Evolutionary conservation across 2,888 invertebrate genomes (phyloP), one percentile per base, ranked within the genome.

Genomic region (Capitulum mitella): DNA sequence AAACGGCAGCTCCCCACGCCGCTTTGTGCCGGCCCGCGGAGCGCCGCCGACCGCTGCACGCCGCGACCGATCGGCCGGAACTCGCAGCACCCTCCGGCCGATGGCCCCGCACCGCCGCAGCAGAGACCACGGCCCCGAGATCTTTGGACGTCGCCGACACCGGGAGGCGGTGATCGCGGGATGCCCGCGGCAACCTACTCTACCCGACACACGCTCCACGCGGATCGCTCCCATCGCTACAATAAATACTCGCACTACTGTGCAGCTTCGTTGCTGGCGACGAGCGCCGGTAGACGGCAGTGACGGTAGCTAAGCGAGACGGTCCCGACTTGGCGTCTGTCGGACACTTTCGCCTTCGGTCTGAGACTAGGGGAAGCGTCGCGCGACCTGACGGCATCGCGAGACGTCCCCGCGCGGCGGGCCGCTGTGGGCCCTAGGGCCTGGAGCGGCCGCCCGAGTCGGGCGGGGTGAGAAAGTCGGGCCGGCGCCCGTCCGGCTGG

Each of bases 401-500:
- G 43, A 5, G 22, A 22, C 51, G 51, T 29, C 29, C 29, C 5
- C 29, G 8, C 16, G 5, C 61, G 37, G 64, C 34, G 34, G 14
- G 34, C 16, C 32, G 1, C n/a, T 32, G 64, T 32, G 16, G 6
- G 6, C 6, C 6, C n/a, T 29, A 77, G 40, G 29, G 78, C 19
- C 64, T 43, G 0, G 40, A 5, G 12, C 51, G 79, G 40, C 76
- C 43, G 16, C 37, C 46, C 1, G 79, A 78, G 61, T 74, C 37
- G 0, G 79, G 77, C 54, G 78, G 46, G n/a, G 80, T 77, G 64
- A 74, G 80, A 43, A 74, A 70, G 79, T 43, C 75, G 51, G 64
- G 54, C 74, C 78, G 80, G 79, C 80, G 64, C n/a, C 37, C 19
- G 46, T 46, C 22, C n/a, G 32, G 22, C 79, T 77, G 70, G 37